Base-by-base conservation (phyloP, 2,113 vertebrate genomes). In the Ophiodon elongatus region DNA sequence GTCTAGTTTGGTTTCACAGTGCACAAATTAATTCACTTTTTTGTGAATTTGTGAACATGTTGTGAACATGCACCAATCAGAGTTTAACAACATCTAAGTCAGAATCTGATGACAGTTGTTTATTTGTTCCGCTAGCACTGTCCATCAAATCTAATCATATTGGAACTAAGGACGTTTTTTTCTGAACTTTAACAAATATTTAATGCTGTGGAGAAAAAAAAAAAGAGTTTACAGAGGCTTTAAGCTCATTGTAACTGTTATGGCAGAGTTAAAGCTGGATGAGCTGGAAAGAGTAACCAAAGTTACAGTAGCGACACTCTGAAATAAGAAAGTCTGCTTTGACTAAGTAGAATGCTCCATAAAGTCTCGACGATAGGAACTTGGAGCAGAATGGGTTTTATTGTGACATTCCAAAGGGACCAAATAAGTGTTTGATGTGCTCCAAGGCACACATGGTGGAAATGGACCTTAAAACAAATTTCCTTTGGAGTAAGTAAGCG, bases 381-480 rank as follows among this genome's bases (percentile, higher is more conserved):
- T 11, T 10, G 8, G 31, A 37, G 80, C 25, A 43, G 15, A 65
- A 43, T 25, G 64, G 60, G 60, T 79, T 86, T 76, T 19, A 76
- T 43, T 37, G 71, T 73, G 80, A 88, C 65, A 67, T 82, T 88
- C 78, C 80, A 67, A 64, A 60, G 41, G 41, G 52, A 80, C 77
- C 66, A 65, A 82, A 83, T 59, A 29, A 76, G 37, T 59, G 3
- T 88, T 65, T 76, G 59, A 73, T 80, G 75, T 87, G 83, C 77
- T 88, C 60, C 0, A 29, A 76, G 57, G 82, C 76, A 83, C 79
- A 86, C 25, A 67, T 85, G 87, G 86, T 88, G 88, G 85, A 93
- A 93, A 94, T 91, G 63, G 81, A 77, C 68, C 86, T 75, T 78
- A 71, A 90, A 86, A 86, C 84, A 75, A 91, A 93, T 92, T 93